Evolutionary conservation across 2,797 vertebrate species (phyloP).

Genomic region (Sebastes minor): DNA sequence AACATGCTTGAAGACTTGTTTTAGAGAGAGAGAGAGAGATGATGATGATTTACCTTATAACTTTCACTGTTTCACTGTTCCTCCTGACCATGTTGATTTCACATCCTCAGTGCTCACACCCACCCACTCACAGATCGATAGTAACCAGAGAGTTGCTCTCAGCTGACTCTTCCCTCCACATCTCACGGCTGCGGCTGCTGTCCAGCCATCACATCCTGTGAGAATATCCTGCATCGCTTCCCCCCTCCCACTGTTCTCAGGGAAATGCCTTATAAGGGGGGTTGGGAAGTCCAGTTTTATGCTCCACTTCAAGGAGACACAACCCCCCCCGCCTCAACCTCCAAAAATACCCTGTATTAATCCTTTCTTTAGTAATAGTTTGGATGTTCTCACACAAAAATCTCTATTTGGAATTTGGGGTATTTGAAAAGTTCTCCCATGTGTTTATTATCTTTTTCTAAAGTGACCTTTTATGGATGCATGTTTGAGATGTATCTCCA

Average conservation of each 20-base stretch:
- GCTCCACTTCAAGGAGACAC: constrained; percentile 36
- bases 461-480: constrained; percentile 42
- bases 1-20: not conserved
- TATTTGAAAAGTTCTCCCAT: constrained; percentile 16
- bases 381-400: constrained; percentile 28
- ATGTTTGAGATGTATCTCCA: not conserved
- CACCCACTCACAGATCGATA: constrained; percentile 39
- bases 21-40: not conserved
- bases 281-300: constrained; percentile 59
- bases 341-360: constrained; percentile 15
- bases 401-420: constrained; percentile 37
- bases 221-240: constrained; percentile 78
- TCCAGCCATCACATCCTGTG: constrained; percentile 80
- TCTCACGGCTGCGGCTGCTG: constrained; percentile 46
- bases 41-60: constrained; percentile 52
- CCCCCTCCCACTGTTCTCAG: constrained; percentile 55
- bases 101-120: constrained; percentile 53
- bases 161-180: constrained; percentile 60
- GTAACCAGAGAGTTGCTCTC: constrained; percentile 31
- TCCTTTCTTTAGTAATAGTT: constrained; percentile 20
- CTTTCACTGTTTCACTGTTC: constrained; percentile 28
- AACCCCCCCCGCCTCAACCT: not conserved
- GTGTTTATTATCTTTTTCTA: not conserved
- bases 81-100: constrained; percentile 60
- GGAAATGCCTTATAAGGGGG: constrained; percentile 81